Base-by-base conservation (phyloP, 2,888 invertebrate genomes). In the Lacanobia wlatinum region DNA sequence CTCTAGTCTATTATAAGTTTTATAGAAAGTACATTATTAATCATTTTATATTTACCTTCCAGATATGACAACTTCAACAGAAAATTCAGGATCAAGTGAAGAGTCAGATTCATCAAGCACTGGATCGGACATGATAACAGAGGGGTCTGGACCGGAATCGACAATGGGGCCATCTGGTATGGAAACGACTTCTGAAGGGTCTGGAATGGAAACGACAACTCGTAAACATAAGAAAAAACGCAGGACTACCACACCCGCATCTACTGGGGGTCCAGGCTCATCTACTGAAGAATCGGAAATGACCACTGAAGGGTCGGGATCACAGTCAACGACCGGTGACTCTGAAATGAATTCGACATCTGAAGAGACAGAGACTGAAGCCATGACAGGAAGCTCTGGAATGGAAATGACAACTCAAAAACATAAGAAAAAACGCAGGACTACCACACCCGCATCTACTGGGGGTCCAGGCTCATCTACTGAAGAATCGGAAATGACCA, bases 31-130 rank as follows among this genome's bases (percentile, higher is more conserved):
- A 55, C 9, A 18, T 1, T 8, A 55, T 16, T 9, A 16, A 55
- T 23, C 28, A 69, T 43, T 28, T 28, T 6, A 23, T 4, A n/a
- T 75, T 55, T n/a, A 14, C n/a, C 7, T 75, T 74, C 6, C 64
- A 72, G 75, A 53, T 46, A 46, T n/a, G 7, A 50, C 38, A 46
- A n/a, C n/a, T n/a, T n/a, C n/a, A n/a, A n/a, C n/a, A n/a, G n/a
- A n/a, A n/a, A n/a, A n/a, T n/a, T n/a, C n/a, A n/a, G n/a, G n/a
- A n/a, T n/a, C n/a, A n/a, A n/a, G n/a, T n/a, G n/a, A n/a, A n/a
- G n/a, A n/a, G n/a, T n/a, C n/a, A n/a, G n/a, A n/a, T n/a, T 23
- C 21, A 7, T 34, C 59, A 9, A 72, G 9, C 3, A 2, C 3
- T 48, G 21, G 0, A 34, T 46, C 34, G 16, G 12, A 18, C 10